A percentile compares a stretch with the other conserved stretches of the same genome.
Evolutionary conservation across 2,113 vertebrate species (phyloP).

Genomic region (Corythornis madagascariensis): DNA sequence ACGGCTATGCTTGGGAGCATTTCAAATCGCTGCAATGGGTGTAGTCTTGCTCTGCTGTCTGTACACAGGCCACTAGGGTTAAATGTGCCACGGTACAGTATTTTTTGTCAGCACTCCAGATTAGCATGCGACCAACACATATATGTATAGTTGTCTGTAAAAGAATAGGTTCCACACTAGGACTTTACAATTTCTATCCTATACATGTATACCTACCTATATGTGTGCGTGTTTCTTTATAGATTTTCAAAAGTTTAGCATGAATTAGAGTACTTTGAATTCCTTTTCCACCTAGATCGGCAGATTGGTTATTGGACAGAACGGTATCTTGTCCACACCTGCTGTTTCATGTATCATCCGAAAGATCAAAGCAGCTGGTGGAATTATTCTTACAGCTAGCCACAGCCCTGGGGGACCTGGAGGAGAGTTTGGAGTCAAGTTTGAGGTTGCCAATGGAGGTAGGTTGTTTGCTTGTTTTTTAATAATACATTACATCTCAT

Average conservation of each 20-base stretch:
- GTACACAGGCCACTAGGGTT: neutral
- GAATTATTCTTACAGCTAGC: conserved; percentile 96
- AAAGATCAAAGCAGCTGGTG: conserved; percentile 97
- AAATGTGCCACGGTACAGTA: neutral
- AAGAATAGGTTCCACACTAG: neutral
- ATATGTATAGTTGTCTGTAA: neutral
- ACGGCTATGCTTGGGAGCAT: neutral
- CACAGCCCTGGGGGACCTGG: conserved; percentile 94
- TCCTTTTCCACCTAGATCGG: conserved; percentile 83
- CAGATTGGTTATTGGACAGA: conserved; percentile 94
- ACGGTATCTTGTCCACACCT: conserved; percentile 95
- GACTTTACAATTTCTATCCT: neutral
- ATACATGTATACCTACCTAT: neutral
- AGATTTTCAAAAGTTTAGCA: neutral
- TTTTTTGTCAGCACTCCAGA: neutral
- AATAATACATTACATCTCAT: neutral
- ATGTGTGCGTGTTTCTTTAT: neutral
- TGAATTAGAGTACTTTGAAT: neutral
- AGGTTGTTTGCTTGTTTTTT: conserved; percentile 6
- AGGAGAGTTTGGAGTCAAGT: conserved; percentile 97
- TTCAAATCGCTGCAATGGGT: neutral
- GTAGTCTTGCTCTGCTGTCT: neutral
- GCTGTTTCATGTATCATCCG: conserved; percentile 98
- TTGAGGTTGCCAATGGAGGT: conserved; percentile 98
- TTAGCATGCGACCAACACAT: neutral